Percentiles rank a stretch among this genome's conserved stretches.
Conservation (phyloP, 2,888 invertebrate species). For the Ctena decussata region DNA sequence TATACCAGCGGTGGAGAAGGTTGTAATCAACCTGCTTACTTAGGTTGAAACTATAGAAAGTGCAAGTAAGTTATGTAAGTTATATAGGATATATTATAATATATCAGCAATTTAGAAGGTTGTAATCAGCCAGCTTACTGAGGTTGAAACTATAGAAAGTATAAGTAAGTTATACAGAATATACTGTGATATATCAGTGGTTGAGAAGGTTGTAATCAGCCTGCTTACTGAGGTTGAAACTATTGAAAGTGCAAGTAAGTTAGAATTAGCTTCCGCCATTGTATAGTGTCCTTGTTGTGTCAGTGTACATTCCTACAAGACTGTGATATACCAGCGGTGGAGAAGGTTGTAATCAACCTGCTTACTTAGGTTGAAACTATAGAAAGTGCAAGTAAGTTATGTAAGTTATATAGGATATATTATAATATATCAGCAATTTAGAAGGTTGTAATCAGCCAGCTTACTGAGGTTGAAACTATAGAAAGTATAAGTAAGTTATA, state of each 20-base stretch:
- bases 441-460: conserved; percentile 81
- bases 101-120: too few relatives aligned
- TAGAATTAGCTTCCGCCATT: conserved; percentile 89
- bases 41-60: conserved; percentile 84
- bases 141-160: too few relatives aligned
- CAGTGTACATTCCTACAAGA: conserved; percentile 81
- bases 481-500: conserved; percentile 79
- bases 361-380: conserved; percentile 85
- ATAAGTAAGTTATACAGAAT: too few relatives aligned
- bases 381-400: conserved; percentile 78
- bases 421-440: conserved; percentile 70
- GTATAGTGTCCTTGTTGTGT: conserved; percentile 89
- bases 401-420: too few relatives aligned
- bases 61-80: conserved; percentile 79
- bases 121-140: too few relatives aligned
- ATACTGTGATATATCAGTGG: conserved; percentile 67
- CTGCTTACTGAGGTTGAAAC: conserved; percentile 85
- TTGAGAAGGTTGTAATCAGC: conserved; percentile 80
- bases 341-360: conserved; percentile 81
- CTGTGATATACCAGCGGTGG: conserved; percentile 69
- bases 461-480: conserved; percentile 85
- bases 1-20: conserved; percentile 70
- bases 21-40: conserved; percentile 83
- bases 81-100: too few relatives aligned
- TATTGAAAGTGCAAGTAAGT: conserved; percentile 80